phyloP scores from a whole-genome alignment of 2,888 invertebrate genomes.

The Rotaria magnacalcarata region DNA sequence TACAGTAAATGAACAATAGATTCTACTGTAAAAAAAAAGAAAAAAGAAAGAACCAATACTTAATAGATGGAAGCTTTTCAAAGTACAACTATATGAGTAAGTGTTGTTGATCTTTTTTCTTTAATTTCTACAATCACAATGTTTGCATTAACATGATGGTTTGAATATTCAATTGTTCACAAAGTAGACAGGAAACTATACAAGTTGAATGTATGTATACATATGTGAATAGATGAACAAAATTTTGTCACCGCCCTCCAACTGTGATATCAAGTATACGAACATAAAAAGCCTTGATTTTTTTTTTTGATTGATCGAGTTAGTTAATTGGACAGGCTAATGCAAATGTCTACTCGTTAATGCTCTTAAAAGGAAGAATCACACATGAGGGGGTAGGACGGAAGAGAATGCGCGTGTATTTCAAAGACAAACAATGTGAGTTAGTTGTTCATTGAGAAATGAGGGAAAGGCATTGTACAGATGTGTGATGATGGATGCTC shows the following conservation, averaged over 20 bases:
- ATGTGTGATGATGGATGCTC: conserved; percentile 1
- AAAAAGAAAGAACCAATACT: not conserved
- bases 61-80: conserved; percentile 2
- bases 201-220: not conserved
- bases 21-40: not conserved
- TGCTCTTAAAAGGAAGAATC: not conserved
- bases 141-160: not conserved
- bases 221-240: not conserved
- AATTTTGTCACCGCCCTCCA: not conserved
- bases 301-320: conserved; percentile 10
- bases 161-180: conserved; percentile 2
- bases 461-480: conserved; percentile 19
- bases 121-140: not conserved
- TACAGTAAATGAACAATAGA: not conserved
- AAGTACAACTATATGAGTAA: not conserved
- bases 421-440: not conserved
- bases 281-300: not conserved
- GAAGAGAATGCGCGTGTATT: not conserved
- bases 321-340: conserved; percentile 8
- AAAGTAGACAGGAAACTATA: not conserved
- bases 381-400: not conserved
- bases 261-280: not conserved
- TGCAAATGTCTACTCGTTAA: conserved; percentile 20
- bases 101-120: not conserved
- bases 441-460: conserved; percentile 7